A percentile compares a stretch with the other conserved stretches of the same genome.
Conservation (phyloP, 1,140 invertebrate species). For the Hyphantria cunea region DNA sequence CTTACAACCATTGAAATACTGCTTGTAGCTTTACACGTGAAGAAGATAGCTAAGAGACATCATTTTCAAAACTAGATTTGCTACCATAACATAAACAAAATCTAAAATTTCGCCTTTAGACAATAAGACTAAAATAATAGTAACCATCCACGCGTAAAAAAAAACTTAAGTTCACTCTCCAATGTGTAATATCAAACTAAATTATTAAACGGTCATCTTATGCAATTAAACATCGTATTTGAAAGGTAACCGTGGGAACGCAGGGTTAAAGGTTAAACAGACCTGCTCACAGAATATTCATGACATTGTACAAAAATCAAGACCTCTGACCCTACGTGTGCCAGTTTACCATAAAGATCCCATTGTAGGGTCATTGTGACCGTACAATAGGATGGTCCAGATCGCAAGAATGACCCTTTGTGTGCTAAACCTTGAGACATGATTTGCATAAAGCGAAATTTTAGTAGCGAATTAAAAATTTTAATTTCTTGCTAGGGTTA, state of each 20-base stretch:
- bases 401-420: slow-evolving; percentile 22
- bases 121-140: no score
- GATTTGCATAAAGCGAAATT: slow-evolving; percentile 52
- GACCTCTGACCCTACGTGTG: slow-evolving; percentile 67
- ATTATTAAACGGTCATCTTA: slow-evolving; percentile 22
- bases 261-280: slow-evolving; percentile 61
- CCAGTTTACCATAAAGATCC: slow-evolving; percentile 34
- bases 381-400: slow-evolving; percentile 18
- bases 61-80: no score
- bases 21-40: no score
- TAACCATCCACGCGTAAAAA: no score
- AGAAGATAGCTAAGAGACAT: no score
- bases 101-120: no score
- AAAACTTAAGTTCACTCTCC: no score
- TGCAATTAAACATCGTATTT: slow-evolving; percentile 31
- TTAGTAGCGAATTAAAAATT: slow-evolving; percentile 28
- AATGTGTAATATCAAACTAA: no score
- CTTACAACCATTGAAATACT: no score
- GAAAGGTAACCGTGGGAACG: slow-evolving; percentile 67
- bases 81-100: no score
- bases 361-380: slow-evolving; percentile 7
- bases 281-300: slow-evolving; percentile 70
- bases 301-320: slow-evolving; percentile 53
- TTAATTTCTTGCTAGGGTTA: slow-evolving; percentile 31
- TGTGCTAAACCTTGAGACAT: slow-evolving; percentile 21